phyloP scores from a whole-genome alignment of 1,140 invertebrate genomes.

The Macrocentrus cingulum region DNA sequence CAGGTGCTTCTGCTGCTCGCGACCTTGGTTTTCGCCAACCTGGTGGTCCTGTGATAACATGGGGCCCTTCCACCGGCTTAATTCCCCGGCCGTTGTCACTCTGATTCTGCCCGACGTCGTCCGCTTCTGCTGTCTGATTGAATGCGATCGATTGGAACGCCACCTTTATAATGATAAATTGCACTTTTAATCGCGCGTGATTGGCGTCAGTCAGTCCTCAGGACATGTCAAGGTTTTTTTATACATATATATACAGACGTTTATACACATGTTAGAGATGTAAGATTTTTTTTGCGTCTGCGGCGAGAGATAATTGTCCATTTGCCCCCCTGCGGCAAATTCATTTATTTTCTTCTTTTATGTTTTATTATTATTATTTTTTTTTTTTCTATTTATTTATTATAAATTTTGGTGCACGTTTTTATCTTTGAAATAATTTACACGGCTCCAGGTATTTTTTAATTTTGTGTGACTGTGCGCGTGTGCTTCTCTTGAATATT shows the following conservation, averaged over 20 bases:
- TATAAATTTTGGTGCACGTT: no score
- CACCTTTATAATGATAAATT: conserved; percentile 45
- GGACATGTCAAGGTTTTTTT: neutral
- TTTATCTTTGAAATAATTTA: no score
- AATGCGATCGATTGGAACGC: conserved; percentile 42
- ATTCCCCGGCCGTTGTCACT: conserved; percentile 42
- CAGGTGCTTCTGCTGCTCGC: neutral
- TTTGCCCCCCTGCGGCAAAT: no score
- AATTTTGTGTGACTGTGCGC: neutral
- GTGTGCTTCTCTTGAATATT: neutral
- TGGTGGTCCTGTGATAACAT: conserved; percentile 18
- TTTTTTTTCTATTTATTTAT: no score
- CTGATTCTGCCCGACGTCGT: conserved; percentile 34
- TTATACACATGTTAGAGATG: neutral
- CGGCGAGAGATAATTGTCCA: neutral
- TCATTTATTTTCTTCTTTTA: no score
- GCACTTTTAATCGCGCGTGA: conserved; percentile 27
- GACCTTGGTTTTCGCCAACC: conserved; percentile 2
- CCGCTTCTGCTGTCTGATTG: conserved; percentile 27
- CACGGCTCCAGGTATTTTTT: no score
- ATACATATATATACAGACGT: neutral
- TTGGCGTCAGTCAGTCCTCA: conserved; percentile 9
- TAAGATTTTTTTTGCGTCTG: neutral
- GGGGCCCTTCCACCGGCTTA: conserved; percentile 42
- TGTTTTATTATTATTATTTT: no score